Conservation (phyloP, 1,140 invertebrate species). For the Calephelis nemesis region DNA sequence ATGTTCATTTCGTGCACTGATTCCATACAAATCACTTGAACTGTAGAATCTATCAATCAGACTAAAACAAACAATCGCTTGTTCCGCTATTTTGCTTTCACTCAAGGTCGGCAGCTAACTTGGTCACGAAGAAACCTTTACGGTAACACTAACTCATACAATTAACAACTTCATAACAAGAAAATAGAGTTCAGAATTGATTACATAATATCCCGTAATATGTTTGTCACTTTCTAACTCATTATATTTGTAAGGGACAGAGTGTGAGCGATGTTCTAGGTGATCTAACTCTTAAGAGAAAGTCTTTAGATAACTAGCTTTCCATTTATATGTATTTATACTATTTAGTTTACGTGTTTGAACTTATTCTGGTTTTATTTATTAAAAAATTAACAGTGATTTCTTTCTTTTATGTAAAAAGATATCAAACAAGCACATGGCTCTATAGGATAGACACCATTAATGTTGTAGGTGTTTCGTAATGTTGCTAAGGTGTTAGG, state of each 20-base stretch:
- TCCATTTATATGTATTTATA: not conserved
- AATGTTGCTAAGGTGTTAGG: too few relatives aligned
- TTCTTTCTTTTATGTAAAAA: too few relatives aligned
- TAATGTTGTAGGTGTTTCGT: too few relatives aligned
- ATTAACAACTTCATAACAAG: constrained; percentile 2
- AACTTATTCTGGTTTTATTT: too few relatives aligned
- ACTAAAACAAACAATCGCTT: not conserved
- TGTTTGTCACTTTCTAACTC: constrained; percentile 10
- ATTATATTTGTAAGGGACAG: constrained; percentile 7
- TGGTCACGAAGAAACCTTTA: constrained; percentile 16
- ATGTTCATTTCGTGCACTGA: not conserved
- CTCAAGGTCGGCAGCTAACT: constrained; percentile 11
- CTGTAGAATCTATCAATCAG: constrained; percentile 16
- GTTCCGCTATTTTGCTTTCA: constrained; percentile 15
- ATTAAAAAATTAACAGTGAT: too few relatives aligned
- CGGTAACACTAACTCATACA: not conserved
- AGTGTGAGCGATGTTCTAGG: constrained; percentile 1
- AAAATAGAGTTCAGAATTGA: not conserved
- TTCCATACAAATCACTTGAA: not conserved
- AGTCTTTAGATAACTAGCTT: not conserved
- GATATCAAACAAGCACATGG: too few relatives aligned
- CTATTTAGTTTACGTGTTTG: too few relatives aligned
- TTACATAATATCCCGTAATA: not conserved
- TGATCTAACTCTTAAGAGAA: constrained; percentile 6
- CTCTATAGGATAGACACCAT: too few relatives aligned